Evolutionary conservation across 1,140 invertebrate species (phyloP).

Genomic region (Zaprionus nigranus): DNA sequence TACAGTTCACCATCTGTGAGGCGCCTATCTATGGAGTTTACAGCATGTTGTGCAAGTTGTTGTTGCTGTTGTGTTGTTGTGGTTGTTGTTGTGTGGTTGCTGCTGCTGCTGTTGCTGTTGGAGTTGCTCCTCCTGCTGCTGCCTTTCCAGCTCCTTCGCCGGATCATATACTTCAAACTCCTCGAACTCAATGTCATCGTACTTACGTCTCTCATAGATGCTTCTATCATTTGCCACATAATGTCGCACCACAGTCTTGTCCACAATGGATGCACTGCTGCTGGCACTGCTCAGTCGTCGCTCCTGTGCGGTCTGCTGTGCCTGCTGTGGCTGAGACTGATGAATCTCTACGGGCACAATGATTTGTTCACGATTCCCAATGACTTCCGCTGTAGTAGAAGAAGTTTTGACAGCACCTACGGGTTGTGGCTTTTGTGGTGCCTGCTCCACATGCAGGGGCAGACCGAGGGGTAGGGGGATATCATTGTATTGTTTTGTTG

Average conservation of each 20-base stretch:
- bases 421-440: not conserved
- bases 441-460: not conserved
- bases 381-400: slow-evolving; percentile 38
- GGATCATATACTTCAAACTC: slow-evolving; percentile 89
- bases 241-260: slow-evolving; percentile 77
- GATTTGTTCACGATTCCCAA: slow-evolving; percentile 55
- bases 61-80: slow-evolving; percentile 14
- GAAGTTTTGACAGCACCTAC: slow-evolving; percentile 33
- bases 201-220: slow-evolving; percentile 86
- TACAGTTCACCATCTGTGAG: slow-evolving; percentile 69
- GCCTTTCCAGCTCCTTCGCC: slow-evolving; percentile 54
- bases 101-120: slow-evolving; percentile 22
- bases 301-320: slow-evolving; percentile 47
- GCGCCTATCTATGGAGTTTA: slow-evolving; percentile 16
- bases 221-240: slow-evolving; percentile 85
- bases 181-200: slow-evolving; percentile 93
- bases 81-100: no score
- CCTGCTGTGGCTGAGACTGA: slow-evolving; percentile 25
- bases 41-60: slow-evolving; percentile 1
- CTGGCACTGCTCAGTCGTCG: slow-evolving; percentile 67
- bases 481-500: slow-evolving; percentile 42
- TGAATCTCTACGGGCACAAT: slow-evolving; percentile 77
- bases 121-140: slow-evolving; percentile 28
- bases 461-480: not conserved
- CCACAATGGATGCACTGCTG: slow-evolving; percentile 66